These are phyloP conservation scores for Zeuzera pyrina DNA, from an alignment of 2,888 invertebrate genomes.

Conservation along the genomic window DNA sequence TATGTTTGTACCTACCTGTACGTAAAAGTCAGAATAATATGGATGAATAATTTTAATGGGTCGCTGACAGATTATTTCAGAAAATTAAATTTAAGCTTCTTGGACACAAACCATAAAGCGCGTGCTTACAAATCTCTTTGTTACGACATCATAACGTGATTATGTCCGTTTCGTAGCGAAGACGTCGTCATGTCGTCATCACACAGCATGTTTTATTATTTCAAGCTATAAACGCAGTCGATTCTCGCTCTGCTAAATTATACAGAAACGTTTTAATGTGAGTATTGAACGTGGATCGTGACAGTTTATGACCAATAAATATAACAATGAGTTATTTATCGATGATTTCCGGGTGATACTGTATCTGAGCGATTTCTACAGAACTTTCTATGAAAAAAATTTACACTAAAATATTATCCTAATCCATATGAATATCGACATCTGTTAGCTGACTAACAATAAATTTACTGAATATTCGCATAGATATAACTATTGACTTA, in stretches of 20 bases:
- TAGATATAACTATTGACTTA: background rate
- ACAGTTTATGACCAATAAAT: slow-evolving; percentile 51
- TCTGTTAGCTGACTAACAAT: no score
- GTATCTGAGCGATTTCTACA: background rate
- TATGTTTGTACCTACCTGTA: no score
- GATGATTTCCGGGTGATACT: background rate
- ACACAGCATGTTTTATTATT: slow-evolving; percentile 65
- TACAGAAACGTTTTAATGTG: slow-evolving; percentile 50
- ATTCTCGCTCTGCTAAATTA: slow-evolving; percentile 38
- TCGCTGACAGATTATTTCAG: slow-evolving; percentile 69
- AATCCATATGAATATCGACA: no score
- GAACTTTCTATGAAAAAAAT: no score
- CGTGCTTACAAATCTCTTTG: slow-evolving; percentile 73
- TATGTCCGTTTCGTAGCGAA: slow-evolving; percentile 66
- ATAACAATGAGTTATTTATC: slow-evolving; percentile 27
- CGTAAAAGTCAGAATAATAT: slow-evolving; percentile 19
- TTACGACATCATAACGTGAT: slow-evolving; percentile 72
- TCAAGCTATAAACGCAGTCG: slow-evolving; percentile 48
- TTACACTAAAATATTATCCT: no score
- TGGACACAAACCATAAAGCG: slow-evolving; percentile 71
- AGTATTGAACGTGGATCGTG: slow-evolving; percentile 39
- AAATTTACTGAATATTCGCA: no score
- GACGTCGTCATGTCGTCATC: slow-evolving; percentile 58
- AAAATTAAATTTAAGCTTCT: slow-evolving; percentile 72
- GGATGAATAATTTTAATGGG: slow-evolving; percentile 68